These are phyloP conservation scores for Rhinopomastus cyanomelas DNA, from an alignment of 2,113 vertebrate species.

Conservation along the genomic window DNA sequence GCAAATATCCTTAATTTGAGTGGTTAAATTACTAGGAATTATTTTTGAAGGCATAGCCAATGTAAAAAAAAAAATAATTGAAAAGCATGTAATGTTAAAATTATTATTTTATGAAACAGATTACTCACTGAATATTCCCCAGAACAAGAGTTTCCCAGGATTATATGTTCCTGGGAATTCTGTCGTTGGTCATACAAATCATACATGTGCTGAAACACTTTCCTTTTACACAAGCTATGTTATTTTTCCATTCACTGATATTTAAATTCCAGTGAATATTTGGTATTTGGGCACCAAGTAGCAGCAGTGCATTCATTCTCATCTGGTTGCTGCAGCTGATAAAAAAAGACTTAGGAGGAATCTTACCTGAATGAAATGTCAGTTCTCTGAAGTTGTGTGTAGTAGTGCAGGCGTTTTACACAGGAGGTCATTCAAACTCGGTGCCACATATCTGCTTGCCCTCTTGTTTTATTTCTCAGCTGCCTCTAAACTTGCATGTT, in stretches of 20 bases:
- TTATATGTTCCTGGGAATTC: too few relatives aligned
- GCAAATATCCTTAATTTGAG: neutral
- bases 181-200: neutral
- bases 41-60: neutral
- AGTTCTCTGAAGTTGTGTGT: neutral
- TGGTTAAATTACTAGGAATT: neutral
- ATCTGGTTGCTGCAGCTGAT: neutral
- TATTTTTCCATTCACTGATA: neutral
- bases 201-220: neutral
- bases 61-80: neutral
- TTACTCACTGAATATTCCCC: neutral
- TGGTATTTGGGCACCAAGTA: neutral
- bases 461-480: neutral
- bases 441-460: neutral
- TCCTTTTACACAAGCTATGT: neutral
- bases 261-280: neutral
- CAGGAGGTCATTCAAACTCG: neutral
- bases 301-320: neutral
- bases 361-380: fast-evolving
- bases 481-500: neutral
- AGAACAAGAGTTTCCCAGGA: too few relatives aligned
- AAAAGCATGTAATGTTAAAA: neutral
- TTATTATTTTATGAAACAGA: neutral
- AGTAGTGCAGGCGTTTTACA: neutral
- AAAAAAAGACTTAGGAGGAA: neutral